Percentiles rank a stretch among this genome's conserved stretches.
These are phyloP conservation scores for Chelonoidis abingdonii DNA, from an alignment of 2,113 vertebrate genomes.

Conservation along the genomic window DNA sequence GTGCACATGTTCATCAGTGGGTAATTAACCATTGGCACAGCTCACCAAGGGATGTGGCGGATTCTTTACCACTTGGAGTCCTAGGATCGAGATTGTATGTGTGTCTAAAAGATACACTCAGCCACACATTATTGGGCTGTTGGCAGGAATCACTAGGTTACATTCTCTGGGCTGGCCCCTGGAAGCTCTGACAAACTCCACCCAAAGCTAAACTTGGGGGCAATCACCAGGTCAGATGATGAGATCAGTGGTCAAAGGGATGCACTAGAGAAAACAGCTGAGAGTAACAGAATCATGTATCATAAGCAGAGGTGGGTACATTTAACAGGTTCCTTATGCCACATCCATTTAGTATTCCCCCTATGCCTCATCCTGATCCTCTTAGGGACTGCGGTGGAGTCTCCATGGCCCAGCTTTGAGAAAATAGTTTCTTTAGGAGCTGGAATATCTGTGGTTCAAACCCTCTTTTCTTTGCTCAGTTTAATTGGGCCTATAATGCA, in stretches of 20 bases:
- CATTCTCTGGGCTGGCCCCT: neutral
- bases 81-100: neutral
- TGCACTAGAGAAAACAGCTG: neutral
- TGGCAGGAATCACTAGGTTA: neutral
- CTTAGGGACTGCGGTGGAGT: neutral
- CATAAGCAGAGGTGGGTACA: neutral
- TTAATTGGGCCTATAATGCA: constrained; percentile 40
- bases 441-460: constrained; percentile 17
- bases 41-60: neutral
- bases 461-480: constrained; percentile 17
- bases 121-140: neutral
- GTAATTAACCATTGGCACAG: neutral
- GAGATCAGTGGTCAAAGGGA: neutral
- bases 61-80: neutral
- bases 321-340: neutral
- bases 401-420: neutral
- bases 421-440: neutral
- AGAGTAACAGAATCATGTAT: neutral
- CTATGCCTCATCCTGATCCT: neutral
- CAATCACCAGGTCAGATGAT: neutral
- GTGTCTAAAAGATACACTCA: neutral
- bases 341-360: neutral
- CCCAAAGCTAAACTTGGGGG: neutral
- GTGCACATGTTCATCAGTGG: neutral
- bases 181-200: neutral